Percentiles rank a stretch among this genome's conserved stretches.
Evolutionary conservation across 2,888 invertebrate genomes (phyloP).

Genomic region (Cantharis lateralis): DNA sequence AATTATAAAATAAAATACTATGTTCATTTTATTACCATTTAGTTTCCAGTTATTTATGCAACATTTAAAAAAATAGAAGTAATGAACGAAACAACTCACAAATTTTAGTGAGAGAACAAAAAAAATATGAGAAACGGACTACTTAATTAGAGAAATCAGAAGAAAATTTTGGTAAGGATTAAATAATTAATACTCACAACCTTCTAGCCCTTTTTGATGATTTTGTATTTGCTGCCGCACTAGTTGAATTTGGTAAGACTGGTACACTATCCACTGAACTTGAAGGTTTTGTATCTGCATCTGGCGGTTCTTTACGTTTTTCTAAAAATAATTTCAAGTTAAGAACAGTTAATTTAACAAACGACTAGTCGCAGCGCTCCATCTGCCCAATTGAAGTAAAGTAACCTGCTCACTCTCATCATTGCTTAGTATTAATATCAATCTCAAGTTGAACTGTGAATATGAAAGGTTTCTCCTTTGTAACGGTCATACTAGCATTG

Average conservation of each 20-base stretch:
- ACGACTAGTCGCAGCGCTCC: background rate
- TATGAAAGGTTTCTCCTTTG: no score
- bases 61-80: background rate
- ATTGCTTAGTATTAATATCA: no score
- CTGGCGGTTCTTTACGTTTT: conserved; percentile 84
- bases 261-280: conserved; percentile 61
- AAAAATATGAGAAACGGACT: background rate
- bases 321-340: conserved; percentile 57
- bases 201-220: conserved; percentile 72
- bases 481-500: no score
- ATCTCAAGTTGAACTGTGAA: no score
- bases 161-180: background rate
- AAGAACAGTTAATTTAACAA: background rate
- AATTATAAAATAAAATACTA: no score
- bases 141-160: background rate
- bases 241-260: conserved; percentile 60
- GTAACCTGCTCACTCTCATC: background rate
- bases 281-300: conserved; percentile 67
- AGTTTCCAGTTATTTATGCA: background rate
- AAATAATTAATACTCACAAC: conserved; percentile 68
- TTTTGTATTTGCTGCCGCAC: conserved; percentile 56
- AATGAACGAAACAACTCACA: background rate
- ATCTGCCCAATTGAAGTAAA: conserved; percentile 43
- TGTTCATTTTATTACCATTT: background rate
- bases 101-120: background rate